phyloP scores from a whole-genome alignment of 2,797 vertebrate species.

The Oreonectes daqikongensis region DNA sequence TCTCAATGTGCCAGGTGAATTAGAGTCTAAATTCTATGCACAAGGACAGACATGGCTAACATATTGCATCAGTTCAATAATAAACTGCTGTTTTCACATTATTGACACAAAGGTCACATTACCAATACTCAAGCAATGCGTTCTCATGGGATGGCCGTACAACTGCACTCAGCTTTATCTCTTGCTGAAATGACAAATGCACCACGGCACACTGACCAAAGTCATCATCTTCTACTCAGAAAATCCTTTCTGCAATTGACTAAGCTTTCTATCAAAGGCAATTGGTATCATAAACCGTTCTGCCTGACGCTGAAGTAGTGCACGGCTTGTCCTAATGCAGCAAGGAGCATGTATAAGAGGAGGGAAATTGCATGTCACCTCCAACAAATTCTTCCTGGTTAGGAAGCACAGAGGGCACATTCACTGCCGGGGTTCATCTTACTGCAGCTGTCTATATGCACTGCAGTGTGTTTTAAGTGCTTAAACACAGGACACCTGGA shows the following conservation, averaged over 20 bases:
- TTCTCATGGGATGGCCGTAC: not conserved
- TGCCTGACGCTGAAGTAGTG: not conserved
- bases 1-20: not conserved
- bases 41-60: not conserved
- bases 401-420: not conserved
- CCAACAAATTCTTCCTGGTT: conserved; percentile 26
- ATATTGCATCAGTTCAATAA: not conserved
- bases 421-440: conserved; percentile 11
- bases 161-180: not conserved
- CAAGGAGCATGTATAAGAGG: conserved; percentile 7
- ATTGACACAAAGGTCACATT: conserved; percentile 1
- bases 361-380: conserved; percentile 37
- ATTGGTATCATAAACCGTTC: not conserved
- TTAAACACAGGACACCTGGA: not conserved
- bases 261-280: conserved; percentile 24
- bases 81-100: not conserved
- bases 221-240: conserved; percentile 36
- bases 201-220: conserved; percentile 27
- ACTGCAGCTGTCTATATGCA: not conserved
- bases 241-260: conserved; percentile 44
- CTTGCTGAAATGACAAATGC: conserved; percentile 1
- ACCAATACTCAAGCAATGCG: not conserved
- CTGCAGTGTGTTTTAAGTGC: not conserved
- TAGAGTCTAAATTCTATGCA: not conserved
- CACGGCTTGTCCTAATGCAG: not conserved